phyloP scores from a whole-genome alignment of 23 tunicate species.

The Trididemnum miniatum region DNA sequence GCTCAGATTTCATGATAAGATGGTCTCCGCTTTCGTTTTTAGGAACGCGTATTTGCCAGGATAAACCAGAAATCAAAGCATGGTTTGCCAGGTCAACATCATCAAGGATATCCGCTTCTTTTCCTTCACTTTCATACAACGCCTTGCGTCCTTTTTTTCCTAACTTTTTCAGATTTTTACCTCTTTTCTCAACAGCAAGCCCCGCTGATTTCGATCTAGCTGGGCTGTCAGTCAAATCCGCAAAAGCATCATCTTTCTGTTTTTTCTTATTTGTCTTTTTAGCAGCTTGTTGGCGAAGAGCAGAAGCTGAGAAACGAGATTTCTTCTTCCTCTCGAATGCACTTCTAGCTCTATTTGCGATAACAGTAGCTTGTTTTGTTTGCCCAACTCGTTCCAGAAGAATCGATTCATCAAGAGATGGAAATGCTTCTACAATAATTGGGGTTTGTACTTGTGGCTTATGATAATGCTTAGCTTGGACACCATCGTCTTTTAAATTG shows the following conservation, averaged over 20 bases:
- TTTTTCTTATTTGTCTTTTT: conserved; percentile 13
- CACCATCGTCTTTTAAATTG: neutral
- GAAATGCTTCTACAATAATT: conserved; percentile 65
- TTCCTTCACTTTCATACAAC: neutral
- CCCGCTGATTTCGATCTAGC: conserved; percentile 67
- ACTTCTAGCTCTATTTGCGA: conserved; percentile 18
- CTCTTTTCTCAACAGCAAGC: conserved; percentile 46
- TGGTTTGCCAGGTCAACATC: conserved; percentile 29
- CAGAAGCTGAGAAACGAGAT: neutral
- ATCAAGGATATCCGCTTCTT: neutral
- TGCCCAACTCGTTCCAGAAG: conserved; percentile 26
- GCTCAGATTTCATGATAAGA: neutral
- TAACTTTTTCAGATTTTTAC: neutral
- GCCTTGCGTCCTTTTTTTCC: neutral
- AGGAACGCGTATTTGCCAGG: conserved; percentile 56
- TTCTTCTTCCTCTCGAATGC: conserved; percentile 34
- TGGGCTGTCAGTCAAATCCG: neutral
- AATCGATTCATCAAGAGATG: conserved; percentile 24
- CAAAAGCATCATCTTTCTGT: neutral
- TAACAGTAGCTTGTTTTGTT: neutral
- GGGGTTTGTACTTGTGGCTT: conserved; percentile 35
- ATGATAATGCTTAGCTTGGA: neutral
- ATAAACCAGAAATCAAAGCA: conserved; percentile 56
- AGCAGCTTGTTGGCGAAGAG: neutral
- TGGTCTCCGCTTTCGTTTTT: conserved; percentile 41